Percentiles rank a stretch among this genome's conserved stretches.
Evolutionary conservation across 2,113 vertebrate species (phyloP).

Genomic region (Trematocara zebra): DNA sequence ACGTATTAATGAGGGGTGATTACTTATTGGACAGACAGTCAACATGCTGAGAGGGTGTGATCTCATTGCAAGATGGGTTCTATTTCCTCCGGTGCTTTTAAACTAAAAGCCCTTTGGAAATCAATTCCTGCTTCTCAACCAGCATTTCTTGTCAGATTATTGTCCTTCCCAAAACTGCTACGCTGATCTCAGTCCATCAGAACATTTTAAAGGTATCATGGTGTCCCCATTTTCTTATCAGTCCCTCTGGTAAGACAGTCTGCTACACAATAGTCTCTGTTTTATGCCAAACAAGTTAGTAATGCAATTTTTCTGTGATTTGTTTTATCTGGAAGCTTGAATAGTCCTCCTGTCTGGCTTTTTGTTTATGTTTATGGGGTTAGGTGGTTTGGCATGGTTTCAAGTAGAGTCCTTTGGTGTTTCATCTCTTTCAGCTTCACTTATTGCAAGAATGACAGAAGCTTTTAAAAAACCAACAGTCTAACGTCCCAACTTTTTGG

Average conservation of each 20-base stretch:
- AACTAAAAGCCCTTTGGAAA: neutral
- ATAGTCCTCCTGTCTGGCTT: neutral
- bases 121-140: neutral
- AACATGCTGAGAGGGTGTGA: neutral
- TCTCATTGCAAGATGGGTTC: neutral
- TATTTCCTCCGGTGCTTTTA: neutral
- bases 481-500: neutral
- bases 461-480: neutral
- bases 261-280: neutral
- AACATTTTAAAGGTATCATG: neutral
- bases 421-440: neutral
- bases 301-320: neutral
- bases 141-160: neutral
- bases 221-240: neutral
- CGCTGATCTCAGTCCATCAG: neutral
- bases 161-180: neutral
- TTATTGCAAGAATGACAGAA: neutral
- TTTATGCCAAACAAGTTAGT: neutral
- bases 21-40: neutral
- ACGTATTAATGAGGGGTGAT: neutral
- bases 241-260: neutral
- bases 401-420: neutral
- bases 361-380: neutral
- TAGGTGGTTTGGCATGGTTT: neutral
- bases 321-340: neutral